Base-by-base conservation (phyloP, 2,888 invertebrate species). In the Tyria jacobaeae region DNA sequence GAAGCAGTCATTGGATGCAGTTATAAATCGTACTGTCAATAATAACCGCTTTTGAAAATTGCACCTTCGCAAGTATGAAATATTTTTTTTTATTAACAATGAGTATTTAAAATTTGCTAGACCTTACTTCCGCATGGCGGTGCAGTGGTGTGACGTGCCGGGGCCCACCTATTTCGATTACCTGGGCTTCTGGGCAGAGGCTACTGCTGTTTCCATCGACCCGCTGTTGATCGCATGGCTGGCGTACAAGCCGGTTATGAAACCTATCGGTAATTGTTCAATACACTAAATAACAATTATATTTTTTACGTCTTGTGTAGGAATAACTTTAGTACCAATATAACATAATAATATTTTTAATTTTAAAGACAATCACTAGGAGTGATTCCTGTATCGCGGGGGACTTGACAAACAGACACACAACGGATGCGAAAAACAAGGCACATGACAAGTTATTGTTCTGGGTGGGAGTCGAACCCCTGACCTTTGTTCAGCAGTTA, bases 171-270 rank as follows among this genome's bases (percentile, higher is more conserved):
- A 83, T 0, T 57, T 90, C 25, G 91, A 92, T 58, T 92, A 88
- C 68, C 17, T 86, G 0, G 89, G 89, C 15, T 5, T 89, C 2
- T 89, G 88, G 88, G 75, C 86, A 2, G 89, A 91, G 57, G 84
- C 90, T 0, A 76, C 82, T 0, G 88, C 89, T 0, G 12, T 89
- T 3, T 82, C 87, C 37, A 78, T 96, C 1, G 96, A 96, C 84
- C 96, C 96, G 0, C 85, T 96, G n/a, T 82, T 96, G 14, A 92
- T 95, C 56, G 90, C 94, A 47, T 96, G 96, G 95, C 84, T 96
- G n/a, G 89, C 95, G 1, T 96, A 96, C 83, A 87, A 88, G 24
- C 90, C 91, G 0, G 66, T 70, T 4, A 1, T 79, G 0, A 82
- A 73, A 48, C 56, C 62, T 59, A 21, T 51, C 1, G 84, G 90